Conservation (phyloP, 2,888 invertebrate genomes). For the Aromia moschata region DNA sequence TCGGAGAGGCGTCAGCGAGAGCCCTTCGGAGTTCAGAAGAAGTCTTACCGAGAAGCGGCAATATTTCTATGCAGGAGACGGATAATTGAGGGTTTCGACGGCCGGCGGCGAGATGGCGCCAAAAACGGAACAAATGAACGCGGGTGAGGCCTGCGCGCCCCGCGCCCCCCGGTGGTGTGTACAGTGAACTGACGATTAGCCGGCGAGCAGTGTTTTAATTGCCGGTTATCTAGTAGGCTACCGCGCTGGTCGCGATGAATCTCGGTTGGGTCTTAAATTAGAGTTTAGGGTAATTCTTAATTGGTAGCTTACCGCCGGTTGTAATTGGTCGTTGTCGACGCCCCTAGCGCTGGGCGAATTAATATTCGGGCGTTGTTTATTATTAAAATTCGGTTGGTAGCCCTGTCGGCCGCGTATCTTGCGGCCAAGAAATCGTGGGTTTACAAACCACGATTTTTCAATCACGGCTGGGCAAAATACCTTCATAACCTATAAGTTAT, state of each 20-base stretch:
- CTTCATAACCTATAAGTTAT: no score
- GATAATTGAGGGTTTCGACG: slow-evolving; percentile 58
- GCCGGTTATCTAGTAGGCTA: slow-evolving; percentile 56
- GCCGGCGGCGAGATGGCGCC: slow-evolving; percentile 62
- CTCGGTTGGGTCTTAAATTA: slow-evolving; percentile 39
- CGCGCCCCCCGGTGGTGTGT: slow-evolving; percentile 53
- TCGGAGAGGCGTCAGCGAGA: slow-evolving; percentile 30
- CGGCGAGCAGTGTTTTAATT: slow-evolving; percentile 58
- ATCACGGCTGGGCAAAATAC: no score
- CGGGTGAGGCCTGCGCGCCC: slow-evolving; percentile 33
- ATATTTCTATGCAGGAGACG: slow-evolving; percentile 60
- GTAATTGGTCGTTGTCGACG: slow-evolving; percentile 53
- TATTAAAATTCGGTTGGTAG: background rate
- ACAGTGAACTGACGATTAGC: slow-evolving; percentile 60
- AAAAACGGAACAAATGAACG: slow-evolving; percentile 56
- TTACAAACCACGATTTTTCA: no score
- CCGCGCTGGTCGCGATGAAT: slow-evolving; percentile 48
- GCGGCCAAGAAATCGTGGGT: no score
- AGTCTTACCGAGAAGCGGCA: slow-evolving; percentile 48
- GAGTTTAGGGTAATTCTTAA: slow-evolving; percentile 61
- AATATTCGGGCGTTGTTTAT: slow-evolving; percentile 35
- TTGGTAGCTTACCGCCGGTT: slow-evolving; percentile 55
- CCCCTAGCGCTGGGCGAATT: slow-evolving; percentile 45
- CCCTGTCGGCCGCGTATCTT: no score
- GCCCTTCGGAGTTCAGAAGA: slow-evolving; percentile 28